phyloP scores from a whole-genome alignment of 2,113 vertebrate species.

The Silurus asotus region DNA sequence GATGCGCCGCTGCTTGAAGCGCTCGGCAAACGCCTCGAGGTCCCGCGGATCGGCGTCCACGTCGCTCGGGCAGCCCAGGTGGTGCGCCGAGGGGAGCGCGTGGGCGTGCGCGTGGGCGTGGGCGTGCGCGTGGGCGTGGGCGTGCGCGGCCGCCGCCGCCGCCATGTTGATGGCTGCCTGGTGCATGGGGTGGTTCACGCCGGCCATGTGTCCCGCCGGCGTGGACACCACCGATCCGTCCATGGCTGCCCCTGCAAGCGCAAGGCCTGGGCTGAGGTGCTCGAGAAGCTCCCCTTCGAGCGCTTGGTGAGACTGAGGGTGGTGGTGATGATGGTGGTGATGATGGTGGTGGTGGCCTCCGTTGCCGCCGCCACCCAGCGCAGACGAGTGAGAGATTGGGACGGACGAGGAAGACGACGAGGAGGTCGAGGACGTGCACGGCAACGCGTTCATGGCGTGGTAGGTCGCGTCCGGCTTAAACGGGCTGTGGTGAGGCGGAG shows the following conservation, averaged over 20 bases:
- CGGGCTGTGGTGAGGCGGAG: conserved; percentile 95
- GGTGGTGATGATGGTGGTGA: conserved; percentile 92
- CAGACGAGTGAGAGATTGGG: conserved; percentile 93
- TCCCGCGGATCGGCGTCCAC: conserved; percentile 97
- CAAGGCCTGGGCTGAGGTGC: conserved; percentile 93
- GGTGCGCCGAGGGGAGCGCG: conserved; percentile 81
- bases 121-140: conserved; percentile 78
- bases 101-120: conserved; percentile 89
- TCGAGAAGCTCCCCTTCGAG: conserved; percentile 97
- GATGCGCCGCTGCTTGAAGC: conserved; percentile 98
- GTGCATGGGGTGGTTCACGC: conserved; percentile 96
- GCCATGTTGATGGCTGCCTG: conserved; percentile 97
- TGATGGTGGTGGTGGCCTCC: conserved; percentile 77
- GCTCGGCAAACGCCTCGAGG: conserved; percentile 96
- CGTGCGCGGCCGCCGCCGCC: conserved; percentile 76
- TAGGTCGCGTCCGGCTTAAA: conserved; percentile 99
- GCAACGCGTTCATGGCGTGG: conserved; percentile 98
- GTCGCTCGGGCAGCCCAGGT: conserved; percentile 97
- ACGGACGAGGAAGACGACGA: conserved; percentile 91
- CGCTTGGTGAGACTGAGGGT: conserved; percentile 94
- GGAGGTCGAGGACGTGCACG: conserved; percentile 78
- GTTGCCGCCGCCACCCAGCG: conserved; percentile 71
- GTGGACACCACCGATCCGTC: conserved; percentile 95
- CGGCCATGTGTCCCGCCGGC: conserved; percentile 92
- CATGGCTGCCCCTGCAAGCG: conserved; percentile 86